These are phyloP conservation scores for Xenopus borealis DNA, from an alignment of 2,113 vertebrate genomes.

Conservation along the genomic window DNA sequence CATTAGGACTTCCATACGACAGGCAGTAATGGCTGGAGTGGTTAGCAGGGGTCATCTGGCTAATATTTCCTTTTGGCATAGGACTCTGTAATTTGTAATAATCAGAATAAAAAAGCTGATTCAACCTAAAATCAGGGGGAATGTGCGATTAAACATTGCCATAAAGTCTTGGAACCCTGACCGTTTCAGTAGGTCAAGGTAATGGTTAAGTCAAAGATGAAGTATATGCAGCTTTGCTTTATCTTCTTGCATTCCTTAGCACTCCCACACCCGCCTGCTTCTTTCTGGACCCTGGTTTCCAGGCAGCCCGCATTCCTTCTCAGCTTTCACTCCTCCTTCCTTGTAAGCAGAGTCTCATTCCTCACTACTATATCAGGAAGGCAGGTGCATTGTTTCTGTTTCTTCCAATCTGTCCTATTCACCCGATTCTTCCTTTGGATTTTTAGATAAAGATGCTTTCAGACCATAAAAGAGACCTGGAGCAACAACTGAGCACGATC, in stretches of 20 bases:
- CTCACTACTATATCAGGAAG: not conserved
- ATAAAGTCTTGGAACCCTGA: no score
- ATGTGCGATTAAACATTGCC: no score
- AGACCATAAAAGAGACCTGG: conserved; percentile 86
- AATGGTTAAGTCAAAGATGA: conserved; percentile 26
- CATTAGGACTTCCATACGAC: no score
- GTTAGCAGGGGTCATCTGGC: no score
- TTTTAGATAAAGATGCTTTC: conserved; percentile 94
- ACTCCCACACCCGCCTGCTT: conserved; percentile 37
- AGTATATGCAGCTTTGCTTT: conserved; percentile 1
- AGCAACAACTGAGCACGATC: conserved; percentile 77
- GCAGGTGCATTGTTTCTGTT: no score
- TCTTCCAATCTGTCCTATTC: not conserved
- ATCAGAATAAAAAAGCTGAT: no score
- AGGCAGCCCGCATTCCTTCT: conserved; percentile 51
- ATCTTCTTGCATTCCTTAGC: conserved; percentile 49
- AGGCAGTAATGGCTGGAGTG: no score
- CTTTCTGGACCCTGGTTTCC: conserved; percentile 42
- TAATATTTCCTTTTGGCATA: no score
- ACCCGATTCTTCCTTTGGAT: conserved; percentile 21
- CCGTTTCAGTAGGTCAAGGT: conserved; percentile 2
- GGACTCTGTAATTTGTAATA: no score
- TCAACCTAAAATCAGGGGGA: no score
- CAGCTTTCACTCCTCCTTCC: conserved; percentile 46
- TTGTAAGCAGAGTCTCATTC: conserved; percentile 28